Evolutionary conservation across 2,888 invertebrate species (phyloP).

Genomic region (Noctua janthina): DNA sequence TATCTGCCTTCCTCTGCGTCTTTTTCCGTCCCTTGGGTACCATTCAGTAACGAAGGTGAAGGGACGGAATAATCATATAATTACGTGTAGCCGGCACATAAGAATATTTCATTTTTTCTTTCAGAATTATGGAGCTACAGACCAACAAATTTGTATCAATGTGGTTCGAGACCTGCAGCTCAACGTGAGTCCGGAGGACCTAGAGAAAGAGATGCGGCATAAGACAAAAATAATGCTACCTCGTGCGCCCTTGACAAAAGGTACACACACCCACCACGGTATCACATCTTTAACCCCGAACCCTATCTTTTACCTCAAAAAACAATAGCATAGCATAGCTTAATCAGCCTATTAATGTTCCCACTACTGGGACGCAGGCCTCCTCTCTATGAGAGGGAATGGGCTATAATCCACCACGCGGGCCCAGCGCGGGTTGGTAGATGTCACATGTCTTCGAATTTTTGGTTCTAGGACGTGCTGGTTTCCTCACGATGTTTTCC

Average conservation of each 20-base stretch:
- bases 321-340: background rate
- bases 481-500: too few species aligned
- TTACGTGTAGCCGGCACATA: background rate
- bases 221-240: conserved; percentile 87
- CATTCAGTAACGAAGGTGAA: too few species aligned
- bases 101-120: background rate
- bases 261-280: conserved; percentile 71
- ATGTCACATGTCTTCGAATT: too few species aligned
- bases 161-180: conserved; percentile 90
- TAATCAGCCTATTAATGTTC: too few species aligned
- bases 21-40: too few species aligned
- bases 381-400: too few species aligned
- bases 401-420: too few species aligned
- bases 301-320: background rate
- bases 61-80: too few species aligned
- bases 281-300: background rate
- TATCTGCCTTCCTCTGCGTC: too few species aligned
- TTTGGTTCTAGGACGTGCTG: too few species aligned
- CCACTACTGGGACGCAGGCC: too few species aligned
- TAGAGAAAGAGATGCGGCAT: conserved; percentile 86
- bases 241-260: conserved; percentile 90
- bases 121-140: conserved; percentile 79
- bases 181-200: conserved; percentile 91
- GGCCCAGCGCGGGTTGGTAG: too few species aligned
- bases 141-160: conserved; percentile 83